phyloP scores from a whole-genome alignment of 2,797 vertebrate genomes.

The Lithobates sylvaticus region DNA sequence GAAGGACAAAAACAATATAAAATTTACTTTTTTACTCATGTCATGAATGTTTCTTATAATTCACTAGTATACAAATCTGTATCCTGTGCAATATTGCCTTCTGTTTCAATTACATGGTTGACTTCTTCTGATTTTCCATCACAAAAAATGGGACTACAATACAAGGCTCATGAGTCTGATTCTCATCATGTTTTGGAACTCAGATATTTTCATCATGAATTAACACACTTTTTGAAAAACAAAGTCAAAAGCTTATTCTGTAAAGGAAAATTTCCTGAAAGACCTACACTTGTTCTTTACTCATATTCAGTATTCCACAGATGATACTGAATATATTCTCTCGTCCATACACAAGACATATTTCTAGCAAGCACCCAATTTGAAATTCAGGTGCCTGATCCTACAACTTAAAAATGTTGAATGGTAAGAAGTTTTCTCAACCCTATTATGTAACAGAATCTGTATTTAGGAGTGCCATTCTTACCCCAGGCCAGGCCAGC shows the following conservation, averaged over 20 bases:
- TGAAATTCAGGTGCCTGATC: no score
- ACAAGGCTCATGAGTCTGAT: constrained; percentile 21
- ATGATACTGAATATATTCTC: no score
- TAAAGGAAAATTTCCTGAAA: neutral
- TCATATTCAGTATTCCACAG: neutral
- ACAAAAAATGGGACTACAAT: constrained; percentile 48
- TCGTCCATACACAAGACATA: no score
- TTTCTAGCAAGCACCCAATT: no score
- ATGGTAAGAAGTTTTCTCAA: no score
- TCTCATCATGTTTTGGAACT: constrained; percentile 25
- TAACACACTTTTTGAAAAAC: neutral
- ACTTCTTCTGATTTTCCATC: constrained; percentile 29
- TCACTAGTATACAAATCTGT: constrained; percentile 31
- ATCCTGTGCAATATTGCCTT: constrained; percentile 42
- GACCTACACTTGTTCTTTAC: neutral
- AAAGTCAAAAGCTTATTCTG: neutral
- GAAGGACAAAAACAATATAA: constrained; percentile 30
- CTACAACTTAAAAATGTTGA: no score
- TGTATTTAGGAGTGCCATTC: no score
- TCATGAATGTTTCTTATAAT: constrained; percentile 32
- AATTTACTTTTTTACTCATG: constrained; percentile 12
- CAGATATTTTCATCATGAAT: constrained; percentile 4
- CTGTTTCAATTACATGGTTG: constrained; percentile 57
- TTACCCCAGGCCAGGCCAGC: no score
- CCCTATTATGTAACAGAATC: no score